These are phyloP conservation scores for Calyptommatus sinebrachiatus DNA, from an alignment of 2,113 vertebrate species.

Conservation along the genomic window DNA sequence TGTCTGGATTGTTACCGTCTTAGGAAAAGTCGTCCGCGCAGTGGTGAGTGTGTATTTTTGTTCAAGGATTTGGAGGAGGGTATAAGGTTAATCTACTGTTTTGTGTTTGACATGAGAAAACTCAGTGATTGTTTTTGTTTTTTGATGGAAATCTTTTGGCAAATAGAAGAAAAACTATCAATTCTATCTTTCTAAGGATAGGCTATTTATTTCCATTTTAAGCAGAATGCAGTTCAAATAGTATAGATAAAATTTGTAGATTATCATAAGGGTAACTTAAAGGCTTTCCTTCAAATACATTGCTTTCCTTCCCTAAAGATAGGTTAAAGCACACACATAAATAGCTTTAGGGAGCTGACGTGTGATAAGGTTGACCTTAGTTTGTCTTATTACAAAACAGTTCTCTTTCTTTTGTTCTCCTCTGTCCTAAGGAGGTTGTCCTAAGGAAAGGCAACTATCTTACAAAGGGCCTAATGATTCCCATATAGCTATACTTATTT, in stretches of 20 bases:
- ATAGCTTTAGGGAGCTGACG: neutral
- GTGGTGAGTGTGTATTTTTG: conserved; percentile 73
- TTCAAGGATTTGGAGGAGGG: neutral
- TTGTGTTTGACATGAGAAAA: neutral
- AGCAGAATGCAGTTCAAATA: neutral
- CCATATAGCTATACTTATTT: neutral
- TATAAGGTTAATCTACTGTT: neutral
- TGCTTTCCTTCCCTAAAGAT: neutral
- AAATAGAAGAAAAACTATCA: neutral
- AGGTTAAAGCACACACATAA: neutral
- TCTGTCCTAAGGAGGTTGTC: neutral
- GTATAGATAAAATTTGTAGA: neutral
- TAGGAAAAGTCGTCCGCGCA: conserved; percentile 87
- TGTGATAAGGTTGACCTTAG: neutral
- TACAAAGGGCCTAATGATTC: neutral
- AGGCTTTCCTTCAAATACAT: neutral
- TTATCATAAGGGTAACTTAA: neutral
- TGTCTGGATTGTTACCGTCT: conserved; percentile 97
- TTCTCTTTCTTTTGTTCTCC: neutral
- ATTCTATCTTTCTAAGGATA: neutral
- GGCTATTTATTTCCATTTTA: neutral
- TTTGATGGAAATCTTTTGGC: neutral
- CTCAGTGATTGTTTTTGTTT: neutral
- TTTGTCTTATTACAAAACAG: neutral
- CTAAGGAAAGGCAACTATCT: neutral